These are phyloP conservation scores for Branchinecta lindahli DNA, from an alignment of 1,140 invertebrate species.

Conservation along the genomic window DNA sequence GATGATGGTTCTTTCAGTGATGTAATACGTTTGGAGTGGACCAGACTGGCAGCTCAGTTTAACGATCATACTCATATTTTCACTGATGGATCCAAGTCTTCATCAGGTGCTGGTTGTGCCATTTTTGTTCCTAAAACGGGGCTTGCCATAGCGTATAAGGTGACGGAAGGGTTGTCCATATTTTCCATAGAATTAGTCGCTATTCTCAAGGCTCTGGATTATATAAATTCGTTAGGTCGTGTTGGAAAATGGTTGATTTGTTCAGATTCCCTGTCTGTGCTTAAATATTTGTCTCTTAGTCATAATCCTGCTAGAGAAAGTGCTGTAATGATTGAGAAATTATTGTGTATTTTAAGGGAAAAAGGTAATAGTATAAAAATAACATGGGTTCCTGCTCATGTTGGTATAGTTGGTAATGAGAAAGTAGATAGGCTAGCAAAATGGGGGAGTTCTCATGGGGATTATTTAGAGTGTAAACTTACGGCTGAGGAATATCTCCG, in stretches of 20 bases:
- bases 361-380: not conserved
- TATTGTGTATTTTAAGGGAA: not conserved
- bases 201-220: not conserved
- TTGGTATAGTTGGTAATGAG: not conserved
- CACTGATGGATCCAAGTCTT: no score
- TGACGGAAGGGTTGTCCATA: not conserved
- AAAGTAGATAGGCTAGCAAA: no score
- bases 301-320: not conserved
- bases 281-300: not conserved
- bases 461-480: not conserved
- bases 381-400: not conserved
- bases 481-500: not conserved
- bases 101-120: no score
- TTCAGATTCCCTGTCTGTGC: not conserved
- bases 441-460: not conserved
- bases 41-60: not conserved
- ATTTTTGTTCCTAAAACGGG: not conserved
- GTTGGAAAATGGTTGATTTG: not conserved
- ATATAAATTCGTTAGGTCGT: not conserved
- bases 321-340: not conserved
- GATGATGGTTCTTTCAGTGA: not conserved
- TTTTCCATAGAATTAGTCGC: not conserved
- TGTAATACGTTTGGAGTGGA: not conserved
- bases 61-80: no score
- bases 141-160: not conserved